phyloP scores from a whole-genome alignment of 2,888 invertebrate species.

The Cordylochernes scorpioides region DNA sequence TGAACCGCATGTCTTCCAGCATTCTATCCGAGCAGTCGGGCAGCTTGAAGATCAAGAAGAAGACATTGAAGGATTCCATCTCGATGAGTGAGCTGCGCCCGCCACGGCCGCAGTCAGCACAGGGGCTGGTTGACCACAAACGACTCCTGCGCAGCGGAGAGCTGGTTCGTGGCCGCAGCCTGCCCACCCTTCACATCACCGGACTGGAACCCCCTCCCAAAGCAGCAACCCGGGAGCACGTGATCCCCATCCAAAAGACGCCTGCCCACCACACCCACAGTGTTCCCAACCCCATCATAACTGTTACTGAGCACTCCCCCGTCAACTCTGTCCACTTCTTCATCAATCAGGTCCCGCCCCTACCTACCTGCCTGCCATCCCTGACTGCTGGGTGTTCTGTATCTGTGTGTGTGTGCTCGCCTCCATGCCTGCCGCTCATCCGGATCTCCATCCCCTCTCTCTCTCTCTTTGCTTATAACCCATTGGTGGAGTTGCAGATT shows the following conservation, averaged over 20 bases:
- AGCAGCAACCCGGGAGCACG: constrained; percentile 5
- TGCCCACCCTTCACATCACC: constrained; percentile 33
- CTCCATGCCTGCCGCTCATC: too few relatives aligned
- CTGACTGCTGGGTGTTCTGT: too few relatives aligned
- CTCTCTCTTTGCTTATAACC: too few relatives aligned
- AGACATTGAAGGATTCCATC: constrained; percentile 1
- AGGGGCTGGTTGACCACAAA: constrained; percentile 15
- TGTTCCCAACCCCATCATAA: constrained; percentile 74
- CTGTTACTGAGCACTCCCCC: constrained; percentile 84
- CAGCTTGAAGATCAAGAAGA: background rate
- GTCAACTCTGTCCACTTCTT: constrained; percentile 56
- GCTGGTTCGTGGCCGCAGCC: constrained; percentile 72
- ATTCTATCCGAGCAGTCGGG: too few relatives aligned
- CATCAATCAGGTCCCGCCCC: constrained; percentile 38
- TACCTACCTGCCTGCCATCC: too few relatives aligned
- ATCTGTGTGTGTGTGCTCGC: too few relatives aligned
- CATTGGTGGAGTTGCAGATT: too few relatives aligned
- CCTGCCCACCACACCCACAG: constrained; percentile 22
- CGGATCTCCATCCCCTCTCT: too few relatives aligned
- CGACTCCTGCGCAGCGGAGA: constrained; percentile 7
- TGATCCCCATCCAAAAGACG: constrained; percentile 8
- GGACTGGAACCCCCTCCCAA: constrained; percentile 3
- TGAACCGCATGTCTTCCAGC: background rate
- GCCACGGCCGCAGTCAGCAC: constrained; percentile 17
- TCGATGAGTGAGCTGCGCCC: constrained; percentile 2